Conservation (phyloP, 2,113 vertebrate species). For the Mormyrus iriodes region DNA sequence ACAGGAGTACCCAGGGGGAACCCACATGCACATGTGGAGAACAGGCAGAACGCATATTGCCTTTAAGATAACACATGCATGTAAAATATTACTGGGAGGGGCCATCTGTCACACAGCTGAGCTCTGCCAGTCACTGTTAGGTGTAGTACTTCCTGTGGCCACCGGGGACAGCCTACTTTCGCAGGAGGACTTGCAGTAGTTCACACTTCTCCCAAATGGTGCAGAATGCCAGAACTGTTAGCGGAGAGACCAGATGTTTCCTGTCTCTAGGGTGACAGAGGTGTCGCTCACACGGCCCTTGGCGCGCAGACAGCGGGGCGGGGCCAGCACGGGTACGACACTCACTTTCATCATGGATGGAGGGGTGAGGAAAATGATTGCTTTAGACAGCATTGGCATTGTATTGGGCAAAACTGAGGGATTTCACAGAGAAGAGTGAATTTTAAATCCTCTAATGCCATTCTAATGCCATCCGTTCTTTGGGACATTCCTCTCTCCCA, state of each 20-base stretch:
- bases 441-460: neutral
- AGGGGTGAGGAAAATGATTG: neutral
- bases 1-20: neutral
- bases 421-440: neutral
- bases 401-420: neutral
- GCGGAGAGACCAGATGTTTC: neutral
- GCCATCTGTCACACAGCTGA: neutral
- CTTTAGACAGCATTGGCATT: neutral
- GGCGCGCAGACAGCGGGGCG: neutral
- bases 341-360: neutral
- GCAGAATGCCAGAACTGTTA: neutral
- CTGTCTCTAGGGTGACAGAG: neutral
- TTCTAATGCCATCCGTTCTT: neutral
- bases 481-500: neutral
- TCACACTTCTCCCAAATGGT: neutral
- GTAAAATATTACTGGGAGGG: neutral
- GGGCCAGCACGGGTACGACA: neutral
- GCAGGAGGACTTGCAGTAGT: neutral
- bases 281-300: neutral
- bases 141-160: neutral
- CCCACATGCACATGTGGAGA: neutral
- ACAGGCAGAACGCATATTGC: neutral
- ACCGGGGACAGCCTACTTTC: neutral
- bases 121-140: neutral
- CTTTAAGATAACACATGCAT: neutral